Base-by-base conservation (phyloP, 2,888 invertebrate species). In the Spisula subtruncata region DNA sequence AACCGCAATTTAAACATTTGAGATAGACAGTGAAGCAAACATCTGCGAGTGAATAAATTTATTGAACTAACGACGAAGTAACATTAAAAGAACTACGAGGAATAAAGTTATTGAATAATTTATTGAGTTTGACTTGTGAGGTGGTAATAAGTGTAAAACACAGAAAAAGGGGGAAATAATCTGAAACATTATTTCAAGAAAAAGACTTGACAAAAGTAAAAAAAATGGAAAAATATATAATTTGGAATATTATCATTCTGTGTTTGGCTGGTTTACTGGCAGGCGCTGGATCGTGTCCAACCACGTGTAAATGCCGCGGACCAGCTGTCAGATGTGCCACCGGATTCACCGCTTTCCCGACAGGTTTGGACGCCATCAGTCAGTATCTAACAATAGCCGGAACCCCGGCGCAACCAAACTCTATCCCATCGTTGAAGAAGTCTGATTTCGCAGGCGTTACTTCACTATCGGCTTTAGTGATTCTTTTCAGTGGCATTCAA, bases 401-500 rank as follows among this genome's bases (percentile, higher is more conserved):
- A n/a, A 35, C 85, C 5, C 46, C 32, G 4, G 20, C 87, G n/a
- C 85, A 80, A 14, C 75, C 75, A 20, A 92, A 92, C 80, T 84
- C 83, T 6, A 85, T 92, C 41, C 20, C 85, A 2, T 32, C 51
- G 25, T 25, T 92, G 12, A 16, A 51, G 66, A 90, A 60, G 85
- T 54, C 86, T 80, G 85, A 89, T 86, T 86, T 92, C 86, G 91
- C 83, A 71, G 80, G 82, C 54, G 54, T 35, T 81, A 75, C 75
- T 41, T 82, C 84, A 79, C 87, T 92, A 79, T 86, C 85, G 32
- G 83, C 83, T 25, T 75, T 94, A 12, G 29, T 79, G 25, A 85
- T 94, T 5, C 86, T 90, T 10, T 89, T 82, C 83, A 91, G 91
- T n/a, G 85, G 85, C 1, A 71, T 93, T 12, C 81, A 71, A n/a